Evolutionary conservation across 1,140 invertebrate species (phyloP), one percentile per base, ranked within the genome.

Genomic region (Microplitis mediator): DNA sequence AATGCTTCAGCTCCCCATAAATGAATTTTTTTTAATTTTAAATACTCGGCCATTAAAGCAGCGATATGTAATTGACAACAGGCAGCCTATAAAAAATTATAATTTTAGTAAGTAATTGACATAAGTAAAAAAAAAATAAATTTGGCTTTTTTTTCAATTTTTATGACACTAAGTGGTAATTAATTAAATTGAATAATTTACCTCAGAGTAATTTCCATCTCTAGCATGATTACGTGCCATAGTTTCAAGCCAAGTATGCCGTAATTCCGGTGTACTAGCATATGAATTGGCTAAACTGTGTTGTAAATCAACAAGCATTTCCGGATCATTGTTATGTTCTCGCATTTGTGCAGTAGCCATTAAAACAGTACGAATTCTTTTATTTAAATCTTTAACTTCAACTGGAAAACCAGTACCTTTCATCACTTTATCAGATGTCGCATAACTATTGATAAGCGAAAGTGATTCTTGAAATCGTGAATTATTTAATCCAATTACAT

Each of bases 281-380:
- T 98, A 99, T 0, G 95, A 97, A 83, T 97, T 95, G 0, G 97
- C 97, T 64, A 99, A 86, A 78, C 95, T 95, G 81, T 98, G 93
- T 85, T 98, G 96, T 50, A 98, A 88, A 86, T 98, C 97, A 0
- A 97, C 91, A 69, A 98, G 81, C 86, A 96, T 93, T 82, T 98
- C 95, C 9, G 96, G 94, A 86, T 98, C 96, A 75, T 94, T 89
- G 81, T 96, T 91, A 82, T 97, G 90, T 79, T 95, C 95, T 66
- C 94, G 91, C 91, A 99, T 95, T 80, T 97, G 94, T 2, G 95
- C 93, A 0, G 97, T 97, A 3, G 97, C 97, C 89, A 97, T 96
- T 8, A 99, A 88, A 9, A 98, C 96, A 0, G 96, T 98, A 66
- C 96, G 90, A 13, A 98, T 95, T 36, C 96, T 90, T 77, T 95